Percentiles rank a stretch among this genome's conserved stretches.
These are phyloP conservation scores for Deilephila elpenor DNA, from an alignment of 2,888 invertebrate species.

Conservation along the genomic window DNA sequence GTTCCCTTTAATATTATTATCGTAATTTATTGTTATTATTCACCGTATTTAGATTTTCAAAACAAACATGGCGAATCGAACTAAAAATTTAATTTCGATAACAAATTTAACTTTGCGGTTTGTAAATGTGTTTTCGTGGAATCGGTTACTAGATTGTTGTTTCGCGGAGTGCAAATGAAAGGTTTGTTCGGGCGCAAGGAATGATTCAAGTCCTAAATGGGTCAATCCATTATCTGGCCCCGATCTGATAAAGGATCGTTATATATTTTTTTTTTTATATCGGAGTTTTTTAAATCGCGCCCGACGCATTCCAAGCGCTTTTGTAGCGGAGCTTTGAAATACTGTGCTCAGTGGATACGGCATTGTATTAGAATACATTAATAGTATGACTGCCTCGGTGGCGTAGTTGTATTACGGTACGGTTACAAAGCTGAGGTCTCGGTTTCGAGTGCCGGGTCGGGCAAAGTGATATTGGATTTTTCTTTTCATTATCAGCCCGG, in stretches of 20 bases:
- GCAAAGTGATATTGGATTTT: no score
- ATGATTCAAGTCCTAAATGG: slow-evolving; percentile 79
- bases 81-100: slow-evolving; percentile 25
- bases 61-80: slow-evolving; percentile 46
- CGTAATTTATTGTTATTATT: slow-evolving; percentile 52
- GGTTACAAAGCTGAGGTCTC: no score
- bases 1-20: slow-evolving; percentile 34
- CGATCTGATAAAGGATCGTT: slow-evolving; percentile 78
- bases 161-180: slow-evolving; percentile 31
- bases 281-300: slow-evolving; percentile 53
- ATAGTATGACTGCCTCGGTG: no score
- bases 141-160: neutral
- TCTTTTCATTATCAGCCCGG: no score
- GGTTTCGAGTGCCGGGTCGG: no score
- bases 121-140: neutral
- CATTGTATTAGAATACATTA: neutral
- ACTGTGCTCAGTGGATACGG: slow-evolving; percentile 50
- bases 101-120: slow-evolving; percentile 39
- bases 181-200: slow-evolving; percentile 56
- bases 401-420: no score
- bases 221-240: slow-evolving; percentile 78
- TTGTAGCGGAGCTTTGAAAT: slow-evolving; percentile 45
- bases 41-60: slow-evolving; percentile 52
- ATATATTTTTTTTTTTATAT: slow-evolving; percentile 67
- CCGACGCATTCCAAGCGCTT: slow-evolving; percentile 68